Evolutionary conservation across 2,113 vertebrate genomes (phyloP), one percentile per base, ranked within the genome.

Genomic region (Notiomystis cincta): DNA sequence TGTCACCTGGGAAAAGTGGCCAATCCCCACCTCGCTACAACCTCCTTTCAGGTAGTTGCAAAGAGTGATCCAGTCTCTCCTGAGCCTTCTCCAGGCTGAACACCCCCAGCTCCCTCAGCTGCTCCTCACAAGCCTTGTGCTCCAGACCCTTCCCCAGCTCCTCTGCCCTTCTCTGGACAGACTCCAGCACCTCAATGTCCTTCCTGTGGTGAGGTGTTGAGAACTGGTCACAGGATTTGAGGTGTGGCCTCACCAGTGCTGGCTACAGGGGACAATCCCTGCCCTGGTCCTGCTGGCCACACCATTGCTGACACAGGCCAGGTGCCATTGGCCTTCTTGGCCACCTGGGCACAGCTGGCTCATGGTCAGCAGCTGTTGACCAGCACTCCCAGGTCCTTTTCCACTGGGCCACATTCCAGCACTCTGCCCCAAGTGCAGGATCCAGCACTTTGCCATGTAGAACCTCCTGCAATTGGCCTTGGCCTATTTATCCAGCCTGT

Each of bases 91-190:
- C 40, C 62, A 48, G 54, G 31, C 30, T 19, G 27, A 69, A 54
- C 25, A 76, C 2, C 1, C 17, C 25, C 61, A 82, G 47, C 30
- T 54, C 25, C 47, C 30, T 76, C 25, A 54, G 54, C 21, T 18
- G 7, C 35, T 76, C 42, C 31, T 42, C 56, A 33, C 0, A 42
- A 40, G 27, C 44, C 30, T 10, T 44, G 30, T 69, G 40, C 21
- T 83, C 9, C 30, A 77, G 18, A 24, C 25, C 25, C 7, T 62
- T 62, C 40, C 3, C 8, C 31, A 69, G 40, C 25, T 23, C 21
- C 0, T 0, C 1, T 61, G 14, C n/a, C 30, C 7, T 61, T 54
- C 40, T 76, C 70, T 13, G 7, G 30, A n/a, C n/a, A n/a, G n/a
- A n/a, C n/a, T 3, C 28, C 61, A 60, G n/a, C 20, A 15, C 25